These are phyloP conservation scores for Cetoscarus ocellatus DNA, from an alignment of 2,797 vertebrate species.

Conservation along the genomic window DNA sequence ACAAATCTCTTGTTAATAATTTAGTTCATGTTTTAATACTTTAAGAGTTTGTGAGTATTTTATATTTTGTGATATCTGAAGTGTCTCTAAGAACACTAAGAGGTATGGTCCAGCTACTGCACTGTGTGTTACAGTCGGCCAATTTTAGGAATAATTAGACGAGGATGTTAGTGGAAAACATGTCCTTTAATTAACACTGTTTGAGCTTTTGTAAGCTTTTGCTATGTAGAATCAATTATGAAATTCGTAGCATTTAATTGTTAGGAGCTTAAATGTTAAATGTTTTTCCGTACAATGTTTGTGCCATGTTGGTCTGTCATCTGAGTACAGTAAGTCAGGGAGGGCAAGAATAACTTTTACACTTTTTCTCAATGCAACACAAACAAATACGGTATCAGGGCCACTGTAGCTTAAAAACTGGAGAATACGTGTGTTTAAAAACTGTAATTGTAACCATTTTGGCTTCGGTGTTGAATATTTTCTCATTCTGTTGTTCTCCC, in stretches of 20 bases:
- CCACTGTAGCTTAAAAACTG: neutral
- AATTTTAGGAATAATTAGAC: neutral
- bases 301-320: slow-evolving; percentile 16
- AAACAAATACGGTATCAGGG: neutral
- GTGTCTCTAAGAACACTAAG: neutral
- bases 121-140: slow-evolving; percentile 18
- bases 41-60: slow-evolving; percentile 9
- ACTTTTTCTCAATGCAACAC: neutral
- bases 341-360: slow-evolving; percentile 5
- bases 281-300: neutral
- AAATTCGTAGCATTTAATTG: slow-evolving; percentile 14
- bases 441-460: no score
- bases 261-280: slow-evolving; percentile 2
- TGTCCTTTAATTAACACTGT: slow-evolving; percentile 18
- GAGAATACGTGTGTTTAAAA: no score
- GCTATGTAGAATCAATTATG: slow-evolving; percentile 22
- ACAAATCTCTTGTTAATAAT: slow-evolving; percentile 21
- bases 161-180: slow-evolving; percentile 11
- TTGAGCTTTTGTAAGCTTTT: slow-evolving; percentile 38
- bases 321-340: slow-evolving; percentile 17
- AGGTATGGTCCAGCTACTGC: slow-evolving; percentile 28
- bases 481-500: no score
- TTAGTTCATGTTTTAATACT: slow-evolving; percentile 11
- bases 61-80: neutral
- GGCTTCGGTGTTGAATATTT: no score